phyloP scores from a whole-genome alignment of 2,888 invertebrate species.

The Drosophila yooni region DNA sequence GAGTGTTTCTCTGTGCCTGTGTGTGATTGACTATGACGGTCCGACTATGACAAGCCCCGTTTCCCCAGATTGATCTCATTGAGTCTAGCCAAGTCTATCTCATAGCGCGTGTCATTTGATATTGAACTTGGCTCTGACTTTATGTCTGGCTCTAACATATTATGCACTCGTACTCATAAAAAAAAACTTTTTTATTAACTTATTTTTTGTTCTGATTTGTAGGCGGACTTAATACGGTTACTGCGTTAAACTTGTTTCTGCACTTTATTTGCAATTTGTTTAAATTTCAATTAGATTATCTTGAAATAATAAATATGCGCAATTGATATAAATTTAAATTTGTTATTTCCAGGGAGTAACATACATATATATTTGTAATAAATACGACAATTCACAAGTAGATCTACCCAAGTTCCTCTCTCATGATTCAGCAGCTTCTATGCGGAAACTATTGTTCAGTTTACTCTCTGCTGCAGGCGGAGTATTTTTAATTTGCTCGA shows the following conservation, averaged over 20 bases:
- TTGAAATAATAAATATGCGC: conserved; percentile 45
- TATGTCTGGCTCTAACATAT: conserved; percentile 19
- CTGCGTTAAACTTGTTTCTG: conserved; percentile 59
- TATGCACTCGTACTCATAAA: conserved; percentile 42
- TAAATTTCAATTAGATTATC: conserved; percentile 29
- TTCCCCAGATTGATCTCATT: conserved; percentile 54
- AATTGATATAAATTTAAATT: neutral
- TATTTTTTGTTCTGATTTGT: conserved; percentile 70
- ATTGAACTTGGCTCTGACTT: conserved; percentile 72
- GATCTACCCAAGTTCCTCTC: neutral
- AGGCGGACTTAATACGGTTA: conserved; percentile 45
- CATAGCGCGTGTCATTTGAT: conserved; percentile 68
- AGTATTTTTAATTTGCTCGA: neutral
- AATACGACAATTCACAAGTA: neutral
- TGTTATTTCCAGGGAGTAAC: neutral
- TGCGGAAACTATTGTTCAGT: neutral
- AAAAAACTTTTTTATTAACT: conserved; percentile 45
- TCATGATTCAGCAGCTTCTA: neutral
- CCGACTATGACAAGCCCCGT: conserved; percentile 54
- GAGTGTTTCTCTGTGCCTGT: neutral
- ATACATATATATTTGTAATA: too few relatives aligned
- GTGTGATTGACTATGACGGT: conserved; percentile 16
- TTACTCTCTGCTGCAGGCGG: neutral
- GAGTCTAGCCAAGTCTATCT: conserved; percentile 34
- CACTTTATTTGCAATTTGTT: conserved; percentile 50